phyloP scores from a whole-genome alignment of 1,140 invertebrate genomes.

The Zaprionus lachaisei region DNA sequence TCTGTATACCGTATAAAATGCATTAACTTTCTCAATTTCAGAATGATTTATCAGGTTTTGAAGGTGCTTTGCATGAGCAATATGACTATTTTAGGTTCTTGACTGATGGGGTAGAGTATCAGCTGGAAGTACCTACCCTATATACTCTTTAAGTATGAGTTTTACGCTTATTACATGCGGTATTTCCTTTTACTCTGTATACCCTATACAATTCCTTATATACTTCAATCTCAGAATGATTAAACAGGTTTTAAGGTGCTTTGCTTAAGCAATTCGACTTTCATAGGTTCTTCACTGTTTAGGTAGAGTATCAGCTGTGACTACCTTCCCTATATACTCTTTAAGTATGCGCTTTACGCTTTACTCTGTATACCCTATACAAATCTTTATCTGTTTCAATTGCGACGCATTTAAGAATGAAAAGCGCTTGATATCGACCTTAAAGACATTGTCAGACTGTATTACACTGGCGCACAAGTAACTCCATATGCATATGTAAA shows the following conservation, averaged over 20 bases:
- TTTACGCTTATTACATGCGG: too few relatives aligned
- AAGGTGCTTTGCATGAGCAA: not conserved
- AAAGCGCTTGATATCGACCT: slow-evolving; percentile 13
- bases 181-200: too few relatives aligned
- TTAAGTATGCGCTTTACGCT: not conserved
- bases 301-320: too few relatives aligned
- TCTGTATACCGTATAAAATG: not conserved
- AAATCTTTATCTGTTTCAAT: not conserved
- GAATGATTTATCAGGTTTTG: not conserved
- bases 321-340: too few relatives aligned
- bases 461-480: slow-evolving; percentile 7
- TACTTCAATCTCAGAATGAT: not conserved
- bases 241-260: not conserved
- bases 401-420: slow-evolving; percentile 4
- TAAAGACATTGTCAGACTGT: slow-evolving; percentile 6
- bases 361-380: not conserved
- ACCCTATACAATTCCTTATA: not conserved
- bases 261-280: not conserved
- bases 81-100: too few relatives aligned
- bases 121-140: too few relatives aligned
- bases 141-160: not conserved
- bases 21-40: not conserved
- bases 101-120: too few relatives aligned
- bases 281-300: too few relatives aligned
- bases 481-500: slow-evolving; percentile 34